Conservation (phyloP, 2,797 vertebrate genomes). For the Typhlichthys subterraneus region DNA sequence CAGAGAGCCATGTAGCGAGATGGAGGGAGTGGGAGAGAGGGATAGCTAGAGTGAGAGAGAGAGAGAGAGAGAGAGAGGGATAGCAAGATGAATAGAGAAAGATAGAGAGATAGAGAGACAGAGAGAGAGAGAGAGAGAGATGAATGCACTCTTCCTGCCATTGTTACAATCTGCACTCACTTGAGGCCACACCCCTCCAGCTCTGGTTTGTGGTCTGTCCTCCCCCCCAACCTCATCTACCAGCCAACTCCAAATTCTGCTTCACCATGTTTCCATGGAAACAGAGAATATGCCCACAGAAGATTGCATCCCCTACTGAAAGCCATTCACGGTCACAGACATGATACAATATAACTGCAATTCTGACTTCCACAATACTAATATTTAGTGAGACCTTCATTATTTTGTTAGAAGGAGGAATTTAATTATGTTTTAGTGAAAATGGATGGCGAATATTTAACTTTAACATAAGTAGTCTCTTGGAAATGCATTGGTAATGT, state of each 20-base stretch:
- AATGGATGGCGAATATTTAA: too few relatives aligned
- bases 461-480: too few relatives aligned
- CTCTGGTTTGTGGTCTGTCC: constrained; percentile 13
- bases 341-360: constrained; percentile 16
- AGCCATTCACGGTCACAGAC: constrained; percentile 27
- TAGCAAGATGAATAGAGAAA: too few relatives aligned
- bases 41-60: not conserved
- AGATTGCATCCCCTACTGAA: constrained; percentile 50
- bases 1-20: constrained; percentile 51
- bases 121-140: constrained; percentile 8
- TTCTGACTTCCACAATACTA: constrained; percentile 14
- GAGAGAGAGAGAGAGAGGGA: constrained; percentile 4
- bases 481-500: too few relatives aligned
- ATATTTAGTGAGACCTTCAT: not conserved
- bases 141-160: constrained; percentile 69
- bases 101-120: constrained; percentile 31
- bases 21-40: not conserved
- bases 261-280: constrained; percentile 69
- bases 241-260: constrained; percentile 35
- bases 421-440: not conserved
- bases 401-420: not conserved
- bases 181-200: constrained; percentile 46
- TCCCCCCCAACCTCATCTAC: constrained; percentile 14
- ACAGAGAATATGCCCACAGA: constrained; percentile 54
- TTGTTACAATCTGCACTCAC: constrained; percentile 68